These are phyloP conservation scores for Epinotia ramella DNA, from an alignment of 2,888 invertebrate species.

Conservation along the genomic window DNA sequence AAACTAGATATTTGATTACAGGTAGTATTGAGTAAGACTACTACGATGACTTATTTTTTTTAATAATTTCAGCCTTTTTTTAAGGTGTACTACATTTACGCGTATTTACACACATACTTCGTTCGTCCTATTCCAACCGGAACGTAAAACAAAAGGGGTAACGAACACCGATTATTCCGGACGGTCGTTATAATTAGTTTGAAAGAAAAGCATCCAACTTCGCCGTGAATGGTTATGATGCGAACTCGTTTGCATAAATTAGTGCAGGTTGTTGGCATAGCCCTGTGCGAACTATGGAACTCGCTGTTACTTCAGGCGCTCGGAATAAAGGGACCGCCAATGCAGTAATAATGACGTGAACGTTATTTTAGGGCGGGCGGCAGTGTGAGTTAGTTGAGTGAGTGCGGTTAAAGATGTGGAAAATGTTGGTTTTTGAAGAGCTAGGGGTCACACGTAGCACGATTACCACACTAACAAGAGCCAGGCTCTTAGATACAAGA, in stretches of 20 bases:
- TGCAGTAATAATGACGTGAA: conserved; percentile 38
- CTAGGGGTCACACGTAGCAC: not conserved
- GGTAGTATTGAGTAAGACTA: no score
- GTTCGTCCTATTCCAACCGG: conserved; percentile 10
- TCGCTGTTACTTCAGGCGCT: conserved; percentile 36
- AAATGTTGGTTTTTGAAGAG: not conserved
- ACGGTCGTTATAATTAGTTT: conserved; percentile 55
- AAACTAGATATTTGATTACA: no score
- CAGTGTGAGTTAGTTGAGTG: conserved; percentile 18
- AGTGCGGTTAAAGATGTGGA: not conserved
- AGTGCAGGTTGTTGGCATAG: conserved; percentile 55
- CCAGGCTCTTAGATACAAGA: no score
- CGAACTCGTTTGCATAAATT: conserved; percentile 62
- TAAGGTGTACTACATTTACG: no score
- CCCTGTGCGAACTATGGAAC: conserved; percentile 45
- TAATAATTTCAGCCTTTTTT: no score
- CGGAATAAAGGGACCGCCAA: conserved; percentile 23
- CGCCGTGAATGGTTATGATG: conserved; percentile 55
- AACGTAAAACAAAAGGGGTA: conserved; percentile 32
- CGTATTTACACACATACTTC: not conserved
- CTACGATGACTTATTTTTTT: no score
- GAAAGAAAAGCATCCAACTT: conserved; percentile 63
- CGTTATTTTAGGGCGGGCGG: conserved; percentile 40
- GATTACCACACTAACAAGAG: no score
- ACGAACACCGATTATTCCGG: conserved; percentile 31